Evolutionary conservation across 2,888 invertebrate species (phyloP), one percentile per base, ranked within the genome.

Genomic region (Troilus luridus): DNA sequence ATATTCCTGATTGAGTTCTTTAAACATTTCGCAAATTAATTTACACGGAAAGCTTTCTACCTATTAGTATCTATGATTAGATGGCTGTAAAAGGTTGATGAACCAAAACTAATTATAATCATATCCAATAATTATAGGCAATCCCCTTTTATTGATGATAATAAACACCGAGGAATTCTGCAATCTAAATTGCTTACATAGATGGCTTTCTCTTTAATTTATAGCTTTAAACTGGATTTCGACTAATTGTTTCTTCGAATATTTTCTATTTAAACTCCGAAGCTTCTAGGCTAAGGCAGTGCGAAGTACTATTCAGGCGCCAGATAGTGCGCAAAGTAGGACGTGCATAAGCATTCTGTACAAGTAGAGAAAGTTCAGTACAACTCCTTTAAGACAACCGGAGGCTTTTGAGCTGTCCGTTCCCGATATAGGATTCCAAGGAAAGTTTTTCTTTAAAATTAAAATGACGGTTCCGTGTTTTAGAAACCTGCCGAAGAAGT

Each of bases 331-430:
- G 27, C 17, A 17, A 77, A 77, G 56, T 85, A 85, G 56, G 56
- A n/a, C 56, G 56, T 56, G 85, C 54, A 56, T 85, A 85, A 85
- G 56, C 85, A 85, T 85, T 56, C 85, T 85, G 12, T n/a, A 12
- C 21, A 85, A 58, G 85, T 85, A 58, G 85, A 85, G 85, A 85
- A 85, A 85, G 85, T 56, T 56, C 6, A 7, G 12, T 56, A 3
- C 0, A 56, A 21, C 11, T 56, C 85, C 56, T 85, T 85, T n/a
- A 3, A 85, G 56, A n/a, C 56, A 85, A 85, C 56, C 56, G 54
- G 0, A 2, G 12, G 56, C 85, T 56, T 85, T 85, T 85, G 85
- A 85, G 85, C 10, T n/a, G 27, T 56, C n/a, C 56, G 56, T 11
- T 2, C 56, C 85, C 1, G 56, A 58, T 85, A 85, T 85, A 41